Evolutionary conservation across 2,888 invertebrate genomes (phyloP), one percentile per base, ranked within the genome.

Genomic region (Eupithecia insigniata): DNA sequence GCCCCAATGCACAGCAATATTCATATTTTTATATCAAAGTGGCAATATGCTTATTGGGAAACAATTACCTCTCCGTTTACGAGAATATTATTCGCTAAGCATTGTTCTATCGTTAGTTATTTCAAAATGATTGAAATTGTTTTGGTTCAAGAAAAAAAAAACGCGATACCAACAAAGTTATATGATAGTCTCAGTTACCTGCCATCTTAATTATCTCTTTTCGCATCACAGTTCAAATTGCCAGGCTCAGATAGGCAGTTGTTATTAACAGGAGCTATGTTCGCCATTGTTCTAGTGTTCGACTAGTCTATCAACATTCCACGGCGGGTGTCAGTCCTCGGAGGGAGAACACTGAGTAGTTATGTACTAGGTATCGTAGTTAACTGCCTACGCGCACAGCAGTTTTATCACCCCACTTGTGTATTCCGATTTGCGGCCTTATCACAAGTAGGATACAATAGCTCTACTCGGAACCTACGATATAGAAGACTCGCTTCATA

Each of bases 1-100:
- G 84, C 84, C 88, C 87, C 86, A 87, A 85, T 89, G 84, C 87
- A 89, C 85, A 87, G 87, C 85, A 87, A 89, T 92, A 92, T 90
- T 90, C 87, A 91, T 91, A 91, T 90, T 92, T 92, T 92, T 90
- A 88, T 87, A 51, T 80, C 82, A 83, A 81, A 90, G 86, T 85
- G 83, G 90, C 87, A 89, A 91, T 87, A 86, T 87, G 87, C 87
- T 89, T 88, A 90, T 90, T 89, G 85, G 74, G 87, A 86, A 87
- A 88, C 85, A 86, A 88, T 87, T 82, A 82, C 78, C 76, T 77
- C 79, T 64, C 77, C 72, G 26, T 46, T 64, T 60, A 67, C 66
- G 30, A 61, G 51, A 39, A 62, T 43, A 65, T 46, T 65, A 67
- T 39, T 67, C 46, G 22, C 22, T 51, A 22, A 51, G 22, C 61